phyloP scores from a whole-genome alignment of 1,140 invertebrate genomes.

The Leptinotarsa texana region DNA sequence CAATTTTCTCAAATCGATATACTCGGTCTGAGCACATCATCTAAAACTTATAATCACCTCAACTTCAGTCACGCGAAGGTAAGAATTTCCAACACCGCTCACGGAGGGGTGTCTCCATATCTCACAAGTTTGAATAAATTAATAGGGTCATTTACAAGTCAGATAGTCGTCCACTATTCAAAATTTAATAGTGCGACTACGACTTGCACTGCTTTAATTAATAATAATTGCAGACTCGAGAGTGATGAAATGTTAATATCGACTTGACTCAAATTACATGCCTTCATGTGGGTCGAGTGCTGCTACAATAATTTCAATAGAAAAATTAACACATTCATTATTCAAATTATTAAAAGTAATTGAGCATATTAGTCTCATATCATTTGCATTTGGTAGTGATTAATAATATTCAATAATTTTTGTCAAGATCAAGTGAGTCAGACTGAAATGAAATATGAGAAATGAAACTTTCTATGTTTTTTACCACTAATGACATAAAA shows the following conservation, averaged over 20 bases:
- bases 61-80: slow-evolving; percentile 10
- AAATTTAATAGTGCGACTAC: slow-evolving; percentile 25
- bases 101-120: slow-evolving; percentile 44
- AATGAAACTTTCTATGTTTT: too few relatives aligned
- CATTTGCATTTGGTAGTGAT: too few relatives aligned
- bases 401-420: too few relatives aligned
- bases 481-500: too few relatives aligned
- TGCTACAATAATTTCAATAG: background rate
- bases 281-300: slow-evolving; percentile 14
- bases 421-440: too few relatives aligned
- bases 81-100: slow-evolving; percentile 42
- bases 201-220: slow-evolving; percentile 34
- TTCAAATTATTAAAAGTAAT: background rate
- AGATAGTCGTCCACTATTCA: slow-evolving; percentile 36
- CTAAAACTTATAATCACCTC: background rate
- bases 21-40: background rate
- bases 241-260: slow-evolving; percentile 28
- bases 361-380: too few relatives aligned
- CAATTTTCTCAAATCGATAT: background rate
- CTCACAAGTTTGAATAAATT: slow-evolving; percentile 43
- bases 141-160: slow-evolving; percentile 44
- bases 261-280: slow-evolving; percentile 21
- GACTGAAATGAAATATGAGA: too few relatives aligned
- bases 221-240: slow-evolving; percentile 33
- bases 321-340: slow-evolving; percentile 17